Base-by-base conservation (phyloP, 2,888 invertebrate species). In the Glomeris marginata region DNA sequence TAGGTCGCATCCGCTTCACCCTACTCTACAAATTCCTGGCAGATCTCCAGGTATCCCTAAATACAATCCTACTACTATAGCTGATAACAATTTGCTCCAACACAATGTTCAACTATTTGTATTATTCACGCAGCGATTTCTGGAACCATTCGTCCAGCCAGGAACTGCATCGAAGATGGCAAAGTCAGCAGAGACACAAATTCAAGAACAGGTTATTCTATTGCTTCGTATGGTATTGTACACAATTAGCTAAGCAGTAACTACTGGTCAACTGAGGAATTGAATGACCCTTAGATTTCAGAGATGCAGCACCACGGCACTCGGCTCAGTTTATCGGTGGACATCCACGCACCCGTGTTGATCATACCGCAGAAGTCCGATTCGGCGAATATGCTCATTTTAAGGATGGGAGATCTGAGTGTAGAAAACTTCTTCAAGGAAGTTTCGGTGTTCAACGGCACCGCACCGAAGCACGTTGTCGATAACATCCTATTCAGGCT, bases 361-460 rank as follows among this genome's bases (percentile, higher is more conserved):
- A 66, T 85, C 36, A 66, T 86, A 44, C 86, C 86, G 0, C 84
- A 84, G 60, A 82, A 82, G 60, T 78, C 81, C 1, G 80, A 81
- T 5, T 82, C 82, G 1, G 81, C 83, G 0, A 83, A 81, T 63
- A 71, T 84, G 6, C 65, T 86, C 43, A 76, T 85, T 20, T 68
- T 84, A n/a, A 81, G 82, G 60, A 41, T 67, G 75, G 84, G 85
- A 45, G 78, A 81, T 60, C 70, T 86, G n/a, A 73, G 74, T 6
- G 77, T 85, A 21, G 82, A 83, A 63, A 87, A 86, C 63, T 82
- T 81, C 68, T 84, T 85, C 68, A 79, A 80, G 60, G 74, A 74
- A 53, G 57, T 58, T 3, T 59, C 58, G 22, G 52, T 59, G 2
- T 2, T n/a, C 13, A 46, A 34, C 36, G 45, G 44, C 2, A 41